Evolutionary conservation across 2,888 invertebrate genomes (phyloP), one percentile per base, ranked within the genome.

Genomic region (Plebejus argus): DNA sequence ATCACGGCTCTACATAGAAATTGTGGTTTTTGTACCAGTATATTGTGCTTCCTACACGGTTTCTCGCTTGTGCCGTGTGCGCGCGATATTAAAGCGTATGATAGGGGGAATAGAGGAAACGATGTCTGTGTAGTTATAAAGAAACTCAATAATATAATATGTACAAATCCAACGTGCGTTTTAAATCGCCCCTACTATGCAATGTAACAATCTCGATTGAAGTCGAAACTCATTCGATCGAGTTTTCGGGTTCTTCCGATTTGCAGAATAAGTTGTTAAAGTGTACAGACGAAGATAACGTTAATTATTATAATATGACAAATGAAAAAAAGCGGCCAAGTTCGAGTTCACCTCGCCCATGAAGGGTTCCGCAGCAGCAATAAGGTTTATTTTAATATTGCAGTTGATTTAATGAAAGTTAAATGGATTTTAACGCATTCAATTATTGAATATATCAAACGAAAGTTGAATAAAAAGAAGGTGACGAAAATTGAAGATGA

Each of bases 11-110:
- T 18, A 35, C 28, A 76, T 76, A 58, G 58, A 58, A 75, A 35
- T 76, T 53, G 53, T 28, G 76, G 53, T 76, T 75, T 76, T 76
- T 76, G 33, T 76, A 33, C 76, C 76, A 58, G 58, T 76, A 76
- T n/a, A n/a, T n/a, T 76, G 58, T 76, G 58, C 58, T 20, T 76
- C 58, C 20, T 45, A 45, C 71, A 8, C 45, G 49, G 39, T 20
- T 35, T 12, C 10, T 71, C 71, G 53, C 53, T 56, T n/a, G 20
- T n/a, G 23, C 8, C 20, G 45, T 7, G 39, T 20, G 23, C 7
- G 28, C 20, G 45, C 49, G 23, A 12, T 45, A 45, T 72, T 72
- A 20, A 6, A 6, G 18, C 49, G 39, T 72, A 72, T 10, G 4
- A 6, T 20, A 20, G 5, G 20, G 23, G 6, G 6, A 45, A 49